phyloP scores from a whole-genome alignment of 2,113 vertebrate genomes.

The Myotis lucifugus region DNA sequence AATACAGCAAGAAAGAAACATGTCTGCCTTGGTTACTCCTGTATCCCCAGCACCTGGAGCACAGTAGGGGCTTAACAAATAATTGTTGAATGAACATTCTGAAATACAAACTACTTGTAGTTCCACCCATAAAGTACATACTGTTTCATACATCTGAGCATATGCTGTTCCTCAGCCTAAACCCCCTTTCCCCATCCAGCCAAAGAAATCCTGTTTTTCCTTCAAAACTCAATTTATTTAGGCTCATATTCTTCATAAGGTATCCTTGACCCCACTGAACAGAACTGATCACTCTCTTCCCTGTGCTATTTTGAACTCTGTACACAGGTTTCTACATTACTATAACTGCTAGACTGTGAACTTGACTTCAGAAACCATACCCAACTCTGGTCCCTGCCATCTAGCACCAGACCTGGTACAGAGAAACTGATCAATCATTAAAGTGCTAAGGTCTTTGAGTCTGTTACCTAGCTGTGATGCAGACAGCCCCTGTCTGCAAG shows the following conservation, averaged over 20 bases:
- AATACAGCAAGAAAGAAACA: background rate
- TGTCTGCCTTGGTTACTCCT: background rate
- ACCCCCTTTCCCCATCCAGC: background rate
- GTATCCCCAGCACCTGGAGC: background rate
- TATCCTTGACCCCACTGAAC: background rate
- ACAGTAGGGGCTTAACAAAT: background rate
- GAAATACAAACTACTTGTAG: background rate
- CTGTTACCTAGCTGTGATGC: background rate
- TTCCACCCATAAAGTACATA: background rate
- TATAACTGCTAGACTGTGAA: background rate
- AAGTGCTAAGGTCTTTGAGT: background rate
- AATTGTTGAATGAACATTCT: conserved; percentile 20
- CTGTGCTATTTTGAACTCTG: background rate
- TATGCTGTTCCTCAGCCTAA: background rate
- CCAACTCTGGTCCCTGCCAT: background rate
- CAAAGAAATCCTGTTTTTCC: conserved; percentile 1
- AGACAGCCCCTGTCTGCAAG: background rate
- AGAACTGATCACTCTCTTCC: background rate
- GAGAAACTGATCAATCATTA: background rate
- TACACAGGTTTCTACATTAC: background rate
- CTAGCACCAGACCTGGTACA: background rate
- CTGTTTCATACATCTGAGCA: background rate
- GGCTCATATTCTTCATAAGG: background rate
- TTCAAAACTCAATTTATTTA: background rate
- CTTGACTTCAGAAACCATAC: background rate